Percentiles rank a stretch among this genome's conserved stretches.
Conservation (phyloP, 2,888 invertebrate species). For the Lochmaea crataegi region DNA sequence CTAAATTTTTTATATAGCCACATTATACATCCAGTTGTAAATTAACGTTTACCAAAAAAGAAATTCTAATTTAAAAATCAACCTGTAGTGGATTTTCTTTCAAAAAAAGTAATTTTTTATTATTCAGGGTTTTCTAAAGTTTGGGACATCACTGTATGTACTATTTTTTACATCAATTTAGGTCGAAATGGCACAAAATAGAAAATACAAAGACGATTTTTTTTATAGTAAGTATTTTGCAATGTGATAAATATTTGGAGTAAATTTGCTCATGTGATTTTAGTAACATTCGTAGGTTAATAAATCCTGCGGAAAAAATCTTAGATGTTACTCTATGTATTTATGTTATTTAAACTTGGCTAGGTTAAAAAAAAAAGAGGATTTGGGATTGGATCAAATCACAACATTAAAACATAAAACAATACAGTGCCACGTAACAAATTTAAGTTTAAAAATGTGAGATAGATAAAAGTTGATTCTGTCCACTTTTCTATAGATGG, state of each 20-base stretch:
- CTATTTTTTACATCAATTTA: background rate
- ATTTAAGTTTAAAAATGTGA: no score
- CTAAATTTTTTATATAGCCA: no score
- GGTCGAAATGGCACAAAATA: background rate
- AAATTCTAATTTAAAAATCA: no score
- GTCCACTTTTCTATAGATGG: background rate
- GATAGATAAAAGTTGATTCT: no score
- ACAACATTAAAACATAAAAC: background rate
- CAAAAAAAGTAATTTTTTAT: no score
- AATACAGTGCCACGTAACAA: no score
- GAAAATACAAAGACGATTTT: background rate
- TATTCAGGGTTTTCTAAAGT: no score
- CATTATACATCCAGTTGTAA: no score
- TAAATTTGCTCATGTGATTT: conserved; percentile 53
- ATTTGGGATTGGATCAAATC: conserved; percentile 6
- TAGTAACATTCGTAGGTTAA: conserved; percentile 44
- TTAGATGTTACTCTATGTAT: conserved; percentile 55
- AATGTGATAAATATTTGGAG: conserved; percentile 41
- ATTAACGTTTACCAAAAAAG: no score
- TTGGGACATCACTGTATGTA: no score
- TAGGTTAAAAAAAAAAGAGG: conserved; percentile 41
- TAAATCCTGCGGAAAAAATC: conserved; percentile 40
- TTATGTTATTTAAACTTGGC: conserved; percentile 55
- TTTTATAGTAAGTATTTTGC: background rate
- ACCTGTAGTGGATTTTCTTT: no score